Percentiles rank a stretch among this genome's conserved stretches.
These are phyloP conservation scores for Blera fallax DNA, from an alignment of 2,888 invertebrate genomes.

Conservation along the genomic window DNA sequence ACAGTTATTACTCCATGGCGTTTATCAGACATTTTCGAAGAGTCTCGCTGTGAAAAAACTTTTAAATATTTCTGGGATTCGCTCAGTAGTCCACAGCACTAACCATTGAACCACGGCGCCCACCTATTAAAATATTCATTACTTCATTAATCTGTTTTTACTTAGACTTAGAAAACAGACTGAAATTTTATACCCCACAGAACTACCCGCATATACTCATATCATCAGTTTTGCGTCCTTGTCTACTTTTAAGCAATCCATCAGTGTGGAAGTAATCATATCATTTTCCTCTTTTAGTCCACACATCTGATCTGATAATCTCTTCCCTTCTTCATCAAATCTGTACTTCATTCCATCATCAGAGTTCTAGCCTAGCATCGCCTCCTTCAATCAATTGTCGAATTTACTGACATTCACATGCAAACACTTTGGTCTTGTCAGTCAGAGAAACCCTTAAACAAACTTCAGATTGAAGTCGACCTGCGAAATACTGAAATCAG, in stretches of 20 bases:
- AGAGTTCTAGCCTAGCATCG: slow-evolving; percentile 15
- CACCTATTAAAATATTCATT: slow-evolving; percentile 13
- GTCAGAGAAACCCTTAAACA: slow-evolving; percentile 35
- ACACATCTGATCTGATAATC: slow-evolving; percentile 50
- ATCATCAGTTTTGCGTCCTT: slow-evolving; percentile 15
- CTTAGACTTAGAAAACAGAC: neutral
- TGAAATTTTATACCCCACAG: slow-evolving; percentile 2
- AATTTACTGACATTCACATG: slow-evolving; percentile 48
- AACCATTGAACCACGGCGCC: neutral
- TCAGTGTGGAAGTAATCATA: slow-evolving; percentile 55
- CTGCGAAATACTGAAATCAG: slow-evolving; percentile 55
- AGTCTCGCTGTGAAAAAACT: too few relatives aligned
- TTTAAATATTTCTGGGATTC: too few relatives aligned
- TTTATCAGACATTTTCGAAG: too few relatives aligned
- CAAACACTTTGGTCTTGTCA: slow-evolving; percentile 44
- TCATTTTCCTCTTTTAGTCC: slow-evolving; percentile 44
- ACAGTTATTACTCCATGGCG: too few relatives aligned
- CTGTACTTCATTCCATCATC: slow-evolving; percentile 22
- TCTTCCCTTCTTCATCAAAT: slow-evolving; percentile 35
- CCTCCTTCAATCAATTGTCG: slow-evolving; percentile 34
- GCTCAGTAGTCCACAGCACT: too few relatives aligned
- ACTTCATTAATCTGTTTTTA: slow-evolving; percentile 11
- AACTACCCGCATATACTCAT: slow-evolving; percentile 7
- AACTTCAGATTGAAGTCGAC: slow-evolving; percentile 44
- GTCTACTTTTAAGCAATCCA: slow-evolving; percentile 36